These are phyloP conservation scores for Sceloporus undulatus DNA, from an alignment of 2,113 vertebrate species.

Conservation along the genomic window DNA sequence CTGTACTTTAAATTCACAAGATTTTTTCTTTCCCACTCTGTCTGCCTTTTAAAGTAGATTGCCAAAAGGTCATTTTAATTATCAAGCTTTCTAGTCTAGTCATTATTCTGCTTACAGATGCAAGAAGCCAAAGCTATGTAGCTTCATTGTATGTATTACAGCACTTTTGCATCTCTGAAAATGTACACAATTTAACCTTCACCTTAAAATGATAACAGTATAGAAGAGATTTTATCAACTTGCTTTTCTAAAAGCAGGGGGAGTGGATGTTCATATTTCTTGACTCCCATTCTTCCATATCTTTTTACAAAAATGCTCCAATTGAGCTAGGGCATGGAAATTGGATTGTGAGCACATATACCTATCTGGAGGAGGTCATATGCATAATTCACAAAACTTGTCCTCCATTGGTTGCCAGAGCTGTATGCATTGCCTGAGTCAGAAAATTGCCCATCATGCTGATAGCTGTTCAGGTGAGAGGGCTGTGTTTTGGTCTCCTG, in stretches of 20 bases:
- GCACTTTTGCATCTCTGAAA: slow-evolving; percentile 69
- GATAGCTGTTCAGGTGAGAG: neutral
- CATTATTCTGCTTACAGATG: slow-evolving; percentile 72
- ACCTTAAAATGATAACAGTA: slow-evolving; percentile 53
- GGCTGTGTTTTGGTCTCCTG: neutral
- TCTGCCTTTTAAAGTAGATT: slow-evolving; percentile 74
- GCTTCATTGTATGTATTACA: slow-evolving; percentile 64
- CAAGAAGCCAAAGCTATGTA: slow-evolving; percentile 60
- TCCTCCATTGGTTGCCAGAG: neutral
- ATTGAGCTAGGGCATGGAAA: neutral
- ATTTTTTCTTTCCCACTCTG: slow-evolving; percentile 54
- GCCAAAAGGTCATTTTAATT: slow-evolving; percentile 81
- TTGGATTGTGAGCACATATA: neutral
- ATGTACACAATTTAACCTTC: slow-evolving; percentile 64
- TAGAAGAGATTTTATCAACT: slow-evolving; percentile 30
- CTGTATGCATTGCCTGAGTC: neutral
- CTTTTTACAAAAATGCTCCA: slow-evolving; percentile 20
- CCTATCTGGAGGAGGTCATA: neutral
- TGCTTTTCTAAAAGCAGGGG: slow-evolving; percentile 18
- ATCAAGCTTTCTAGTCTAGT: slow-evolving; percentile 75
- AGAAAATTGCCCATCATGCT: neutral
- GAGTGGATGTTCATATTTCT: neutral
- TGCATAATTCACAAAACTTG: neutral
- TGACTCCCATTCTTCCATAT: slow-evolving; percentile 19
- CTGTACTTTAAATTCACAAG: slow-evolving; percentile 57